phyloP scores from a whole-genome alignment of 2,888 invertebrate genomes.

The Liopterus haemorrhoidalis region DNA sequence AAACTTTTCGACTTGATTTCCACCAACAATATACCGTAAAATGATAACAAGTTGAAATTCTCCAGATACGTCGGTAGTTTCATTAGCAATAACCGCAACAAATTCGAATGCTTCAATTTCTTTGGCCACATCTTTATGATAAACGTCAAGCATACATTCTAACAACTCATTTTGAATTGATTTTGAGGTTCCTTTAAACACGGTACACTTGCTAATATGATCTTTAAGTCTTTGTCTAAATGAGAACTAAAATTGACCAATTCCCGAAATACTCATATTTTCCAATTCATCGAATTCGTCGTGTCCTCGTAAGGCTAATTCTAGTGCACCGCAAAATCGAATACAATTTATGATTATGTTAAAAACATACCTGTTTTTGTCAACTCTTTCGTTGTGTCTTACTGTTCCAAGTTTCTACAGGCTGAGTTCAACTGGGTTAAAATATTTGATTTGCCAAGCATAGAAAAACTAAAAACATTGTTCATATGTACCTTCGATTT shows the following conservation, averaged over 20 bases:
- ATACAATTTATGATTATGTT: conserved; percentile 17
- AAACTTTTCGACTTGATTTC: conserved; percentile 32
- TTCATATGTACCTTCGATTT: too few relatives aligned
- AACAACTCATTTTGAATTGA: conserved; percentile 34
- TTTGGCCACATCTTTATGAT: conserved; percentile 26
- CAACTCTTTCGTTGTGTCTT: too few relatives aligned
- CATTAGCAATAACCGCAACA: conserved; percentile 34
- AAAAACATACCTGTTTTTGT: too few relatives aligned
- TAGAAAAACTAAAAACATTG: too few relatives aligned
- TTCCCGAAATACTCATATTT: conserved; percentile 28
- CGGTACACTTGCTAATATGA: conserved; percentile 25
- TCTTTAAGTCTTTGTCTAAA: conserved; percentile 28
- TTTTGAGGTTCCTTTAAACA: conserved; percentile 33
- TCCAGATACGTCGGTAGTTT: conserved; percentile 29
- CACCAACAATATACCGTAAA: conserved; percentile 30
- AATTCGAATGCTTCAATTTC: conserved; percentile 29
- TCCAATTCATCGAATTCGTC: conserved; percentile 23
- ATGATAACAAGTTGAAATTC: conserved; percentile 28
- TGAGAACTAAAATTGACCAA: conserved; percentile 28
- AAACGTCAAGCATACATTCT: conserved; percentile 31
- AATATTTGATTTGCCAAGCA: too few relatives aligned
- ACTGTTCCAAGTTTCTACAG: too few relatives aligned
- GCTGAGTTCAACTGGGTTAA: too few relatives aligned
- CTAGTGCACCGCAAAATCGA: conserved; percentile 12
- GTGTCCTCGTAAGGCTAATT: conserved; percentile 21